Conservation (phyloP, 30 jellyfish, hydroid and myxozoan species). For the Chrysaora quinquecirrha region DNA sequence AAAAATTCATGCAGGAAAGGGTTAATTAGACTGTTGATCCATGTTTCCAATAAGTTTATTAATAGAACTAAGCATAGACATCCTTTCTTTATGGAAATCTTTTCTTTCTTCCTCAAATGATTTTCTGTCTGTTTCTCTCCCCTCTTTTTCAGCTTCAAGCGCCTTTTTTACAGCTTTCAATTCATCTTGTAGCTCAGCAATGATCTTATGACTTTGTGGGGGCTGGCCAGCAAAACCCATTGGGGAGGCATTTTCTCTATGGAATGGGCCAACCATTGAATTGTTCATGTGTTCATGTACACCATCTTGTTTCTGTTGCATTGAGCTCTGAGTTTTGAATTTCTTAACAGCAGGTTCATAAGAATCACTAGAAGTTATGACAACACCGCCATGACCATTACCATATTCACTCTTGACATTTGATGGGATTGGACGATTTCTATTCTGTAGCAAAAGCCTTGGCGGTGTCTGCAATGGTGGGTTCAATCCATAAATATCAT, state of each 20-base stretch:
- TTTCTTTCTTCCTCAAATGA: conserved; percentile 54
- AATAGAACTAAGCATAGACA: conserved; percentile 60
- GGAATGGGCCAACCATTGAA: conserved; percentile 3
- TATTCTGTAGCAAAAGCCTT: conserved; percentile 28
- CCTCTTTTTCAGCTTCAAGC: conserved; percentile 26
- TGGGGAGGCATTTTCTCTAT: conserved; percentile 7
- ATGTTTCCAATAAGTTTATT: conserved; percentile 46
- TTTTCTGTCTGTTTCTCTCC: conserved; percentile 54
- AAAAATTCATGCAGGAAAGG: no score
- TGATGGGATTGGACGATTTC: conserved; percentile 37
- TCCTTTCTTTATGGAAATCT: conserved; percentile 58
- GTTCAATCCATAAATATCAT: conserved; percentile 55
- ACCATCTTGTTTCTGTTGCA: conserved; percentile 7
- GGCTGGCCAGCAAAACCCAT: background rate
- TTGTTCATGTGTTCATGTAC: conserved; percentile 4
- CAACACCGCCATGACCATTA: background rate
- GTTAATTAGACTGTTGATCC: conserved; percentile 19
- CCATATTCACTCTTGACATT: conserved; percentile 5
- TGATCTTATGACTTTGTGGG: conserved; percentile 15
- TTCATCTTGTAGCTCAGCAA: conserved; percentile 48
- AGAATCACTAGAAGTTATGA: background rate
- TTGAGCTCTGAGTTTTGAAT: conserved; percentile 9
- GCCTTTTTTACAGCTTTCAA: conserved; percentile 25
- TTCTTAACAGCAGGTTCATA: conserved; percentile 46
- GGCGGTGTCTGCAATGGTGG: conserved; percentile 68